Evolutionary conservation across 2,113 vertebrate genomes (phyloP), one percentile per base, ranked within the genome.

Genomic region (Hydrochoerus hydrochaeris): DNA sequence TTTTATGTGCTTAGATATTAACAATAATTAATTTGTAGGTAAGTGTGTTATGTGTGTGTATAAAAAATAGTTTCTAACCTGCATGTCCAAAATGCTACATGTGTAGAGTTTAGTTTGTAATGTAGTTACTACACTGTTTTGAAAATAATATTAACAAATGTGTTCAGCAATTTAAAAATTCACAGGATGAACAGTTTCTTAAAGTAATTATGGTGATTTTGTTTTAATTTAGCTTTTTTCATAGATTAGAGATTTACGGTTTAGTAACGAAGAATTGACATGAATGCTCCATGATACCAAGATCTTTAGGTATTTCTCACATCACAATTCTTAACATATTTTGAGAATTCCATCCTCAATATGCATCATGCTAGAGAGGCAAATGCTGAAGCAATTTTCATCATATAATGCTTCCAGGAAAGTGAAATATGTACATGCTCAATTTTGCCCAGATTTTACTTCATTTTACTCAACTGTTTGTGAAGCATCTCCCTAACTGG

Each of bases 231-330:
- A n/a, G 20, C 30, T 30, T 2, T 71, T 28, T 77, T 77, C 2
- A 46, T 3, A 10, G 30, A 32, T 58, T 38, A 24, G 35, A 41
- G 54, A 35, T 71, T 19, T 75, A 67, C 63, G 62, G 12, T 58
- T 65, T 38, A 41, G 16, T 35, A n/a, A 1, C 26, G 35, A 46
- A 78, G 30, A 49, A 44, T 12, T 60, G 38, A 0, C 28, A 7
- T 9, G 46, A 77, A 4, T 6, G 35, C 6, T 35, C 2, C 69
- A 41, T 1, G 12, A 2, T 38, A 3, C 17, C 49, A 1, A 44
- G 32, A 13, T 32, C 26, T 49, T 17, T 12, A 28, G 7, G 26
- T 60, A 7, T 20, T 28, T 69, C 73, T 78, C 30, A 7, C 22
- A 11, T 71, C 58, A 2, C 3, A 35, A 6, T 41, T 84, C 44